Base-by-base conservation (phyloP, 2,113 vertebrate species). In the Cyprinodon tularosa region DNA sequence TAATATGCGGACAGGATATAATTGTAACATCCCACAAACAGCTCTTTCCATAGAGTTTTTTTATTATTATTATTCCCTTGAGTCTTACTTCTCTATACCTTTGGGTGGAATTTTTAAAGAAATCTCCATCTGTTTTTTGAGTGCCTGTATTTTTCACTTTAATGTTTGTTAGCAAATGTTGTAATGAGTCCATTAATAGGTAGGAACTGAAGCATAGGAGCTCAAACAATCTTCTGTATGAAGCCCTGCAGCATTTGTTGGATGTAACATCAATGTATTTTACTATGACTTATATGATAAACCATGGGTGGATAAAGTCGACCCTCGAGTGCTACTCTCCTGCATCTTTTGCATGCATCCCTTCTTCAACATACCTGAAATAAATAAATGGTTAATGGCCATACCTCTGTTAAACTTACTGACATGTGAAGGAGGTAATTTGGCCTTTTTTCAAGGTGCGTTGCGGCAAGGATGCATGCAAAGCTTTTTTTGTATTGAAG, bases 111-210 rank as follows among this genome's bases (percentile, higher is more conserved):
- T 60, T 63, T 67, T 40, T 62, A 36, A 22, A 66, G 59, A 71
- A 71, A 47, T 70, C n/a, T 38, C 14, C 63, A 44, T 64, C 10
- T 37, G 37, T 50, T 71, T 67, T 73, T 66, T 29, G 62, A 37
- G n/a, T 4, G 12, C 65, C 53, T 14, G 12, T 22, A 39, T 48
- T 62, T 4, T 47, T 62, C 36, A 62, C 12, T 45, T 72, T 62
- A 15, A 53, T 60, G 8, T 2, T 71, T 45, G 20, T 29, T 29
- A 29, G 29, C 29, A 29, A 29, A 29, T 29, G 37, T 61, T 72
- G 65, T 14, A 66, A 37, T 7, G 17, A 57, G 50, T 57, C 20
- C 3, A 57, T 20, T 57, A 57, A 57, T 57, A 20, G 17, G 20
- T n/a, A 20, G 9, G 7, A 57, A 2, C 6, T 44, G 15, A 12